A percentile compares a stretch with the other conserved stretches of the same genome.
phyloP scores from a whole-genome alignment of 1,140 invertebrate genomes.

The Trichonephila inaurata region DNA sequence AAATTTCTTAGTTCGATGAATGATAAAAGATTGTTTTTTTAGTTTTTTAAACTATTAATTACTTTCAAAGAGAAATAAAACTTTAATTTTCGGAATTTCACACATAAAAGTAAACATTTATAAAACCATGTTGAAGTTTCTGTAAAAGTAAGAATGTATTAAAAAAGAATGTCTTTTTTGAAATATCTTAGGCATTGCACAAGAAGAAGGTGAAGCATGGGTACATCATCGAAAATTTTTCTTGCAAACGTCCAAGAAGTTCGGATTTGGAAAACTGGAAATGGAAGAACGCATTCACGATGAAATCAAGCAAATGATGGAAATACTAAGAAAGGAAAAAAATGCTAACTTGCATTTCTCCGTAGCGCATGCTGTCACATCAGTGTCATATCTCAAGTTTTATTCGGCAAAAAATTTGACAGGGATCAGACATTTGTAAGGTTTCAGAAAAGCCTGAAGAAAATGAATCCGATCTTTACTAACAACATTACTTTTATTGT shows the following conservation, averaged over 20 bases:
- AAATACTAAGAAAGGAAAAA: neutral
- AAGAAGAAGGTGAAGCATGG: slow-evolving; percentile 87
- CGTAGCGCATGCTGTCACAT: neutral
- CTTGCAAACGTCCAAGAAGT: slow-evolving; percentile 85
- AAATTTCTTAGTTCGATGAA: too few relatives aligned
- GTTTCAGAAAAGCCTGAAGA: neutral
- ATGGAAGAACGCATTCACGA: slow-evolving; percentile 87
- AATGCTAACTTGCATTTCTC: neutral
- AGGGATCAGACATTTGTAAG: neutral
- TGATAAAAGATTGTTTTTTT: too few relatives aligned
- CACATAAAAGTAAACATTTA: too few relatives aligned
- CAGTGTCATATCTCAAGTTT: slow-evolving; percentile 31
- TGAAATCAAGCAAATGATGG: neutral
- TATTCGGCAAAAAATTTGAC: slow-evolving; percentile 32
- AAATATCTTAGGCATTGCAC: slow-evolving; percentile 43
- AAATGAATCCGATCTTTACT: neutral
- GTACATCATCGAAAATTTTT: slow-evolving; percentile 87
- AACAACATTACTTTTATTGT: neutral
- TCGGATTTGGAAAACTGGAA: slow-evolving; percentile 87
- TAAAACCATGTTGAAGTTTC: too few relatives aligned
- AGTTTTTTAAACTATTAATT: too few relatives aligned
- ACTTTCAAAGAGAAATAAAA: too few relatives aligned
- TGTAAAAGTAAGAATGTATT: too few relatives aligned
- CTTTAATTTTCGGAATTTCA: too few relatives aligned
- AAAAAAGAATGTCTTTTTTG: too few relatives aligned